Evolutionary conservation across 2,797 vertebrate genomes (phyloP).

Genomic region (Fistularia tabacaria): DNA sequence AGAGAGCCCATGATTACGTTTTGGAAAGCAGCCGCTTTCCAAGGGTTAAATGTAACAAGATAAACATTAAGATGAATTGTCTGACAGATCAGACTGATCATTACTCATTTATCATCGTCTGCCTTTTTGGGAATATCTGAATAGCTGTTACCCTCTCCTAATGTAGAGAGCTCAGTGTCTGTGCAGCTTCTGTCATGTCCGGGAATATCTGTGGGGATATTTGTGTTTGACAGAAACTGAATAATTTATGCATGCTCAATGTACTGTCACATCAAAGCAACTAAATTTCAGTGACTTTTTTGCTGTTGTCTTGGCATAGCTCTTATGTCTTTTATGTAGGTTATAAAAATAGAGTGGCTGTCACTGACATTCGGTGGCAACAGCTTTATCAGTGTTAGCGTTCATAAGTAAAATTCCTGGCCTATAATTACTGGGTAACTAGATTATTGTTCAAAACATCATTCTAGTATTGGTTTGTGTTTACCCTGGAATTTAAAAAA

Average conservation of each 20-base stretch:
- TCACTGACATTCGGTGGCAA: no score
- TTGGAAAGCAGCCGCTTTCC: constrained; percentile 31
- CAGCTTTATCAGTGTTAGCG: no score
- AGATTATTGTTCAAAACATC: no score
- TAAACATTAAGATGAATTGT: constrained; percentile 54
- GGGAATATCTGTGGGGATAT: constrained; percentile 36
- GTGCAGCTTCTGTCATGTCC: constrained; percentile 22
- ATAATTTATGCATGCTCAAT: constrained; percentile 46
- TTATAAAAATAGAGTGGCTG: not conserved
- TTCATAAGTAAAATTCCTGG: no score
- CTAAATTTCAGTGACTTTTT: constrained; percentile 15
- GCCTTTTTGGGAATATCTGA: constrained; percentile 10
- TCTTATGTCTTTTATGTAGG: no score
- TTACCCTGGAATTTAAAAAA: no score
- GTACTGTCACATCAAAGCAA: constrained; percentile 48
- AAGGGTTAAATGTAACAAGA: constrained; percentile 54
- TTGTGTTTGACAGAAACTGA: constrained; percentile 35
- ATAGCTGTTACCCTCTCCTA: constrained; percentile 7
- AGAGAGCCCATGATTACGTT: constrained; percentile 43
- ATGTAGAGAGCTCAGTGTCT: constrained; percentile 5
- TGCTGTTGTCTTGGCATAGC: no score
- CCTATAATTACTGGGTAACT: no score
- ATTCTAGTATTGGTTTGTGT: no score
- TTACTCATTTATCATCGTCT: constrained; percentile 39
- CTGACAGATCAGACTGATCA: constrained; percentile 33